Base-by-base conservation (phyloP, 2,888 invertebrate genomes). In the Protodeltote pygarga region DNA sequence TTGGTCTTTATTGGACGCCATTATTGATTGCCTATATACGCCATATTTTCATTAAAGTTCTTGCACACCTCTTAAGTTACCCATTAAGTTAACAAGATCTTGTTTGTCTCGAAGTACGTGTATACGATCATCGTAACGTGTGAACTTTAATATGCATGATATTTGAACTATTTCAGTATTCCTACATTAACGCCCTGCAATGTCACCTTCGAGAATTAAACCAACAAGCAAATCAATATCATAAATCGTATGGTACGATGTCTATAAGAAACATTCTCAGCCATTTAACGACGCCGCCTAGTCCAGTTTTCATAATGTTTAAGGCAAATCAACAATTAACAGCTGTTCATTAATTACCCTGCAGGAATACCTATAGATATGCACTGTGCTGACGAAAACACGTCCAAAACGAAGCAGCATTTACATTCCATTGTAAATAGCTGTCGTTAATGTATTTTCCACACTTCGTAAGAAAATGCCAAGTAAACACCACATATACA, bases 291-390 rank as follows among this genome's bases (percentile, higher is more conserved):
- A 34, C 60, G 33, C 25, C 45, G 39, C 19, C 42, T 69, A 63
- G 59, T 62, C 63, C 65, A 65, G 53, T 64, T 55, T 53, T 53
- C 57, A 65, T 69, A 72, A 73, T 76, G 59, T 66, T 73, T 84
- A 83, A 76, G 72, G 77, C 71, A 76, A 83, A 80, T 75, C 73
- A 72, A 74, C 80, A 77, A 83, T 82, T 81, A 83, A 83, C 81
- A 81, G 81, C 75, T 78, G 75, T 82, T 82, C 84, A 85, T 85
- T 85, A 87, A 86, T 87, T 85, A 73, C 74, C 75, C 75, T 69
- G 77, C 75, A 74, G 69, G 74, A 82, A 79, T 81, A 64, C 53
- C 59, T 70, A 64, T 53, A 60, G 58, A 57, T 54, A 54, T 40
- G 48, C 42, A 42, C 57, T 54, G 53, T 31, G 32, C 20, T 48